These are phyloP conservation scores for Chaenodraco wilsoni DNA, from an alignment of 2,797 vertebrate species.

Conservation along the genomic window DNA sequence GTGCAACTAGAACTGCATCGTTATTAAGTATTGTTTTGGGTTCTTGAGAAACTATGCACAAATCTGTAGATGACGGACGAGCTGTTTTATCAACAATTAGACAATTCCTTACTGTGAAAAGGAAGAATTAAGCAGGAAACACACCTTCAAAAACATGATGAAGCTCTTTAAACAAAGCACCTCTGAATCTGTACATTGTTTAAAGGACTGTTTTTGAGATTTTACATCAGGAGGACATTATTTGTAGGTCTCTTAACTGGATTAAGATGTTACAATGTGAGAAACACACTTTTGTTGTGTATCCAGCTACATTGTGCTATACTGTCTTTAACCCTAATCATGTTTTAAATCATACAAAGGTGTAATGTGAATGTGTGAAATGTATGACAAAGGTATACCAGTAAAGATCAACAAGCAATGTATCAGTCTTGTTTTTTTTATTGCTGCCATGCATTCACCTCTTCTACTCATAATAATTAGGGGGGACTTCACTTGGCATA, in stretches of 20 bases:
- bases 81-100: neutral
- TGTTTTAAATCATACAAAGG: slow-evolving; percentile 6
- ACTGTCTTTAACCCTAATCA: slow-evolving; percentile 8
- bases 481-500: neutral
- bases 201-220: neutral
- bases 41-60: neutral
- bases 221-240: neutral
- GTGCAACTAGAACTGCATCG: neutral
- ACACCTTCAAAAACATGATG: neutral
- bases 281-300: neutral
- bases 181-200: neutral
- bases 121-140: neutral
- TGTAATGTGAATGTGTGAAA: slow-evolving; percentile 13
- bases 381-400: slow-evolving; percentile 9
- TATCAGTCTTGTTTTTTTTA: neutral
- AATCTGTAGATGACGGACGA: neutral
- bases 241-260: neutral
- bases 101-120: slow-evolving; percentile 6
- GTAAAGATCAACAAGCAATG: slow-evolving; percentile 25
- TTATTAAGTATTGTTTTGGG: neutral
- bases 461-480: neutral
- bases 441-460: slow-evolving; percentile 5
- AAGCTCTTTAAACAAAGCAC: neutral
- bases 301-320: neutral
- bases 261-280: slow-evolving; percentile 10